A percentile compares a stretch with the other conserved stretches of the same genome.
Conservation (phyloP, 2,888 invertebrate species). For the Drosophila borborema region DNA sequence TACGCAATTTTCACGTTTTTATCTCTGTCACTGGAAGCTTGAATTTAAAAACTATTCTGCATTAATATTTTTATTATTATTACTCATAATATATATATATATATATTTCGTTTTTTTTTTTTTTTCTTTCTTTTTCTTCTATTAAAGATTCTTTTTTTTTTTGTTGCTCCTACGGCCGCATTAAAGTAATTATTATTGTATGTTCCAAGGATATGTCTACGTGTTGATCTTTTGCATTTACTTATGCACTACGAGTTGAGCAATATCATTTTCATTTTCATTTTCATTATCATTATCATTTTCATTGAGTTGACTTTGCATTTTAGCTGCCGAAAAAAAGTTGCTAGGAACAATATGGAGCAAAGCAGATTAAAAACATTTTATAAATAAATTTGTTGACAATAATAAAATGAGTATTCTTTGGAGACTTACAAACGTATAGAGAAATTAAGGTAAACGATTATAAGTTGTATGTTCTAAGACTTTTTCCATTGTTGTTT, state of each 20-base stretch:
- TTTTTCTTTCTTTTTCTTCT: conserved; percentile 9
- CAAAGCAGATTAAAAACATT: conserved; percentile 46
- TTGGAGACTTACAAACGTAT: conserved; percentile 56
- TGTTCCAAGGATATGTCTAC: conserved; percentile 84
- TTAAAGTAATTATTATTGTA: conserved; percentile 81
- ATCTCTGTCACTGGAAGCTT: conserved; percentile 80
- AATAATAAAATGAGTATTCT: conserved; percentile 69
- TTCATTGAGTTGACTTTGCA: conserved; percentile 49
- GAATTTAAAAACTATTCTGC: conserved; percentile 72
- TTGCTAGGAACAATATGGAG: conserved; percentile 68
- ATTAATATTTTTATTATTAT: conserved; percentile 45
- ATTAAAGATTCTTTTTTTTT: conserved; percentile 29
- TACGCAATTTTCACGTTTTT: conserved; percentile 66
- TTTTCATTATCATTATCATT: conserved; percentile 45
- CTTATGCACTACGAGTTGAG: conserved; percentile 75
- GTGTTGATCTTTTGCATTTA: conserved; percentile 79
- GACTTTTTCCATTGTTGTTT: conserved; percentile 28
- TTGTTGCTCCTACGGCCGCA: conserved; percentile 71
- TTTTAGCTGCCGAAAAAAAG: conserved; percentile 70
- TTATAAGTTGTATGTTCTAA: conserved; percentile 18
- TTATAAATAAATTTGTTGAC: conserved; percentile 64
- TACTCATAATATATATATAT: conserved; percentile 27
- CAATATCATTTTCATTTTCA: conserved; percentile 62
- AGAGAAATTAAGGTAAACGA: conserved; percentile 32
- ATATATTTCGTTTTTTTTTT: neutral